A percentile compares a stretch with the other conserved stretches of the same genome.
phyloP scores from a whole-genome alignment of 2,797 vertebrate genomes.

The Falco concolor region DNA sequence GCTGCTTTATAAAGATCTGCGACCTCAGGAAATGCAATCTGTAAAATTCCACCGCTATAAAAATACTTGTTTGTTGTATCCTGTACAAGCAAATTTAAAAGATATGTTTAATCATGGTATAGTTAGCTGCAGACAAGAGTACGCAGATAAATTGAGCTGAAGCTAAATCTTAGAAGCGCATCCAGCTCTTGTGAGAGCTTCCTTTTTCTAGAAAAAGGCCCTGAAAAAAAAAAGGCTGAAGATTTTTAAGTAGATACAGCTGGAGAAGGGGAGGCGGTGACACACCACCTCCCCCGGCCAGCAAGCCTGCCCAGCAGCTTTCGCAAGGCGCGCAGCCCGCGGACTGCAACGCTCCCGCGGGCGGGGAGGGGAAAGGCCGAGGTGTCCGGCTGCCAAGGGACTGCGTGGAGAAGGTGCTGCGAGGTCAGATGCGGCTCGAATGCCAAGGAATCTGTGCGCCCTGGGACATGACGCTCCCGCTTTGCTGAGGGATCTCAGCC shows the following conservation, averaged over 20 bases:
- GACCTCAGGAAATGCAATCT: background rate
- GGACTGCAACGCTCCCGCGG: no score
- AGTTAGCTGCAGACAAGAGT: background rate
- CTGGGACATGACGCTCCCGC: background rate
- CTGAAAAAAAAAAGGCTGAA: background rate
- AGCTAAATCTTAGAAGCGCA: background rate
- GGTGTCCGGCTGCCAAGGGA: background rate
- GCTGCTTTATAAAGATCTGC: background rate
- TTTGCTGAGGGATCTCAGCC: background rate
- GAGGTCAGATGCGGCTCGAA: background rate
- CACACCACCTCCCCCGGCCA: background rate
- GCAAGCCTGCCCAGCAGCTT: background rate
- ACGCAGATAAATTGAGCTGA: background rate
- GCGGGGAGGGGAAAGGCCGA: background rate
- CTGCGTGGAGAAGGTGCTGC: background rate
- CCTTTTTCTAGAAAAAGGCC: background rate
- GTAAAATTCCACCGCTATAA: background rate
- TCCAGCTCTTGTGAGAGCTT: background rate
- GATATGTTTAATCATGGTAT: background rate
- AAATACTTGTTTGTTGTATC: background rate
- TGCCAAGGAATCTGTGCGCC: background rate
- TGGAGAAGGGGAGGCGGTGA: background rate
- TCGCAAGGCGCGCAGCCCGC: background rate
- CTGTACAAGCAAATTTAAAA: background rate
- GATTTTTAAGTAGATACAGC: background rate